phyloP scores from a whole-genome alignment of 2,113 vertebrate genomes.

The Columbina picui region DNA sequence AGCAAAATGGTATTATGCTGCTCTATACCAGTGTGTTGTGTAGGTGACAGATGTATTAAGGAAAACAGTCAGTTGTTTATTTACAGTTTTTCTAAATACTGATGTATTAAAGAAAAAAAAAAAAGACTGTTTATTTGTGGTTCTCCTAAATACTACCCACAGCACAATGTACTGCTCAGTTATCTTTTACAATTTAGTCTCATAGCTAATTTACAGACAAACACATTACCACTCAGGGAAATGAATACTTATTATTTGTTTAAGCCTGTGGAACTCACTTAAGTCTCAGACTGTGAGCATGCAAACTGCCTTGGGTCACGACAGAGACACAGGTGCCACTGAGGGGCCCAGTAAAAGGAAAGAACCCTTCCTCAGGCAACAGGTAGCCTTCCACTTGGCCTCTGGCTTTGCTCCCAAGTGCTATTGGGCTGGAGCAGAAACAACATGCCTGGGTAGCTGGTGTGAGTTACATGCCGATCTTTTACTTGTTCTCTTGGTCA shows the following conservation, averaged over 20 bases:
- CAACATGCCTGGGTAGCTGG: not conserved
- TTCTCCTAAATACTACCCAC: not conserved
- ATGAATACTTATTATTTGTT: not conserved
- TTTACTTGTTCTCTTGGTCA: not conserved
- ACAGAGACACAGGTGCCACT: fast-evolving
- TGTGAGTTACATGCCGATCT: not conserved
- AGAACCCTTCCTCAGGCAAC: not conserved
- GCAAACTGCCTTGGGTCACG: not conserved
- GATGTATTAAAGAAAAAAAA: not conserved
- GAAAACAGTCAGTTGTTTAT: not conserved
- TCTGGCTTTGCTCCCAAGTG: not conserved
- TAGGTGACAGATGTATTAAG: not conserved
- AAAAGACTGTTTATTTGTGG: not conserved
- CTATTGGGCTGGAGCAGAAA: not conserved
- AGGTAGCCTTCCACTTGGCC: not conserved
- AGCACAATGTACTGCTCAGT: not conserved
- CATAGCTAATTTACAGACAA: not conserved
- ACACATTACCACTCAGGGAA: not conserved
- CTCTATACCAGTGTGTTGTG: not conserved
- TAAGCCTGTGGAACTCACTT: not conserved
- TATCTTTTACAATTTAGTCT: not conserved
- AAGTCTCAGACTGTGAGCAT: not conserved
- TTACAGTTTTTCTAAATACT: not conserved
- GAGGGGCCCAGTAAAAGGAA: fast-evolving
- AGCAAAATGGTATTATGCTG: not conserved